Conservation (phyloP, 2,888 invertebrate genomes). For the Stenodema calcarata region DNA sequence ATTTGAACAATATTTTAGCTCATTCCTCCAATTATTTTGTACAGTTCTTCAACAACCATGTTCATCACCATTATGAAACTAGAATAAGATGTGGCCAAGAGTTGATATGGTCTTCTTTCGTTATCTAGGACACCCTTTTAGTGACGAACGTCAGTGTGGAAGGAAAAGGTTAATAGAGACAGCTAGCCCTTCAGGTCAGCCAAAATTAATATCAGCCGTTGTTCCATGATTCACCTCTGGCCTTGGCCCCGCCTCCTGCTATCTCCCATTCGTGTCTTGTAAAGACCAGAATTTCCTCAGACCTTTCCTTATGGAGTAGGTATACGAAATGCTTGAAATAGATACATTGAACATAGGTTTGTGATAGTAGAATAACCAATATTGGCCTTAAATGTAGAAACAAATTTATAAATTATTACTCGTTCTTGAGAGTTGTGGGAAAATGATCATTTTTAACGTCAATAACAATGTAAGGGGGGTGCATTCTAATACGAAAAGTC, state of each 20-base stretch:
- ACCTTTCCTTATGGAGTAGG: background rate
- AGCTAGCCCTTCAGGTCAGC: constrained; percentile 2
- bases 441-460: background rate
- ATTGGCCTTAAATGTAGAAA: too few species aligned
- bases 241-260: background rate
- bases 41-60: too few species aligned
- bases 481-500: background rate
- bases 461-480: background rate
- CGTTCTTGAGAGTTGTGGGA: too few species aligned
- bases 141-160: background rate
- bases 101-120: background rate
- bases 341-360: too few species aligned
- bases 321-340: too few species aligned
- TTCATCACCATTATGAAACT: too few species aligned
- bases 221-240: constrained; percentile 4
- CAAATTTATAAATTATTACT: too few species aligned
- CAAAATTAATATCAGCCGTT: background rate
- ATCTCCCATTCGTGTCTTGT: background rate
- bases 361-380: too few species aligned
- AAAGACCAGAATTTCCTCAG: background rate
- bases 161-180: background rate
- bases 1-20: too few species aligned
- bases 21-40: too few species aligned
- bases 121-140: background rate
- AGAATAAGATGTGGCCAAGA: background rate